Percentiles rank a stretch among this genome's conserved stretches.
phyloP scores from a whole-genome alignment of 2,113 vertebrate genomes.

The Anseranas semipalmata region DNA sequence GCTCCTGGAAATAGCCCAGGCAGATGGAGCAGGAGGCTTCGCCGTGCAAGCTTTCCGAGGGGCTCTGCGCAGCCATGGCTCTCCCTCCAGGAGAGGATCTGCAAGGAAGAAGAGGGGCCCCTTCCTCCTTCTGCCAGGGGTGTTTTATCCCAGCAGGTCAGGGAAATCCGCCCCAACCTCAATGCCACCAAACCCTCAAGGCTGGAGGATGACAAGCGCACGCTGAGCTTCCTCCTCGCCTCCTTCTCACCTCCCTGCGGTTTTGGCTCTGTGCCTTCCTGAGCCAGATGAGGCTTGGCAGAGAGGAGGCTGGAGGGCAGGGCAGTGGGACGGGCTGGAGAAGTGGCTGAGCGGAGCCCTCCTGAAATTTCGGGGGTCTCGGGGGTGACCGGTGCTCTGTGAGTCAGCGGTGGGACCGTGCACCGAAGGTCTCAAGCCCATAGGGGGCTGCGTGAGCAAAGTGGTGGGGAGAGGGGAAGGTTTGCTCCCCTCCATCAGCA shows the following conservation, averaged over 20 bases:
- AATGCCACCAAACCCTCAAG: rapidly evolving
- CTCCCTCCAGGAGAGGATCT: not conserved
- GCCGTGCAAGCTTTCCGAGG: not conserved
- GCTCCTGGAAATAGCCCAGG: conserved; percentile 69
- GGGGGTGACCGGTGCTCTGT: not conserved
- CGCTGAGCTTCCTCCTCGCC: not conserved
- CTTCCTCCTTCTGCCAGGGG: not conserved
- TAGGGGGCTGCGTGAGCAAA: not conserved
- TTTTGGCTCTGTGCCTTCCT: not conserved
- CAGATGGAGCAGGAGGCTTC: conserved; percentile 76
- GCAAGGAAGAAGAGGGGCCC: not conserved
- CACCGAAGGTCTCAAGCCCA: not conserved
- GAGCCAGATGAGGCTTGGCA: not conserved
- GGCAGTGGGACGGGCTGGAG: not conserved
- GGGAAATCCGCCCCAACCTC: not conserved
- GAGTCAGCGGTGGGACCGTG: not conserved
- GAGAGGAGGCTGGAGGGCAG: not conserved
- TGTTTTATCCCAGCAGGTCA: rapidly evolving
- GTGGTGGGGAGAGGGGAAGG: not conserved
- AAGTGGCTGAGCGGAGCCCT: rapidly evolving
- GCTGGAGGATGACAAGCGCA: rapidly evolving
- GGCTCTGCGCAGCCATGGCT: conserved; percentile 19
- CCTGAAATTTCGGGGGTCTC: too few relatives aligned
- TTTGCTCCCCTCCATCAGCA: not conserved
- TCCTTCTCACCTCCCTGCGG: not conserved